Conservation (phyloP, 1,140 invertebrate species). For the Philaenus spumarius region DNA sequence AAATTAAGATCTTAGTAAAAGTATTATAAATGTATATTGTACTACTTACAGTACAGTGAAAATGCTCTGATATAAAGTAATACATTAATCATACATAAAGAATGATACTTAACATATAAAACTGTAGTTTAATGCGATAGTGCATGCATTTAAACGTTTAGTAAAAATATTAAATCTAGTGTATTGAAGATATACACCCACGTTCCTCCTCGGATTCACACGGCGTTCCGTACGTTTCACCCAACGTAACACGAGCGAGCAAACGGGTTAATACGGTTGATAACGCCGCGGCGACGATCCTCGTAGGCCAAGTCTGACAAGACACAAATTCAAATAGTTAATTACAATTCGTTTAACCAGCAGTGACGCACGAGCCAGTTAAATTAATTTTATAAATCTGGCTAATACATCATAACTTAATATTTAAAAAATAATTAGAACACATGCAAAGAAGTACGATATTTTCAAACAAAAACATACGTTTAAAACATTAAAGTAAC, state of each 20-base stretch:
- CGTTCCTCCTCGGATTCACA: background rate
- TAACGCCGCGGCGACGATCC: conserved; percentile 71
- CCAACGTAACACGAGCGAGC: background rate
- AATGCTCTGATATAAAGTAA: too few relatives aligned
- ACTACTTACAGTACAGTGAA: too few relatives aligned
- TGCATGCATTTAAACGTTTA: too few relatives aligned
- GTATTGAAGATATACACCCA: too few relatives aligned
- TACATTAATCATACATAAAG: too few relatives aligned
- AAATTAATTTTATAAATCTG: background rate
- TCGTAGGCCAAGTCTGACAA: conserved; percentile 59
- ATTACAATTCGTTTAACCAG: background rate
- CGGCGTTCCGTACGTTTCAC: conserved; percentile 4
- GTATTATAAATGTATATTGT: too few relatives aligned
- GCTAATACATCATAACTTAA: conserved; percentile 1
- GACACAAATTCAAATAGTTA: conserved; percentile 23
- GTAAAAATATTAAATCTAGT: too few relatives aligned
- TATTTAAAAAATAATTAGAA: background rate
- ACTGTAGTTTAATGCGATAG: too few relatives aligned
- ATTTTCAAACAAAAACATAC: background rate
- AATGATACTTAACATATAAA: too few relatives aligned
- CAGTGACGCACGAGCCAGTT: conserved; percentile 21
- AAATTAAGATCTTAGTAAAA: too few relatives aligned
- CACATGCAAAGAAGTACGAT: background rate
- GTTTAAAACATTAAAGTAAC: background rate
- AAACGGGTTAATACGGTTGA: conserved; percentile 56